phyloP scores from a whole-genome alignment of 2,113 vertebrate genomes.

The Panthera tigris region DNA sequence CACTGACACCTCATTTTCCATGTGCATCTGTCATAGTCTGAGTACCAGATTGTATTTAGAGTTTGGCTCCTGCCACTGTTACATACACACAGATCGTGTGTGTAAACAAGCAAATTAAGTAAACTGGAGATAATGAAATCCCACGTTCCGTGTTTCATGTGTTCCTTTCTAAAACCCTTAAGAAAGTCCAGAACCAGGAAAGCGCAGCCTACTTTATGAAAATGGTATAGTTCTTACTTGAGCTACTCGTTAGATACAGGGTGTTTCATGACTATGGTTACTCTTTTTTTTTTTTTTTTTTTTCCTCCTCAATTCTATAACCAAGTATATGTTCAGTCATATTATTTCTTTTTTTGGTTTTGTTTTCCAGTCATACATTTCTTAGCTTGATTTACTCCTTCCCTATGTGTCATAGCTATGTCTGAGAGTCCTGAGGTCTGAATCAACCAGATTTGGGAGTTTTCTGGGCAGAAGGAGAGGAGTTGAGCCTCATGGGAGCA shows the following conservation, averaged over 20 bases:
- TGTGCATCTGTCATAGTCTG: conserved; percentile 54
- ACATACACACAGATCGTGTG: neutral
- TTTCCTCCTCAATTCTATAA: neutral
- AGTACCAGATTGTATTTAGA: conserved; percentile 63
- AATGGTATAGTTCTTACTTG: neutral
- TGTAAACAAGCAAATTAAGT: conserved; percentile 64
- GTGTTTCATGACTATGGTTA: neutral
- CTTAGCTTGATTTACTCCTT: neutral
- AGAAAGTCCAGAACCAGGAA: neutral
- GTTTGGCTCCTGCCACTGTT: conserved; percentile 46
- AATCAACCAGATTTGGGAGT: neutral
- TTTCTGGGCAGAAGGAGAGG: neutral
- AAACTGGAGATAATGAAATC: conserved; percentile 43
- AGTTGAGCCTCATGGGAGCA: neutral
- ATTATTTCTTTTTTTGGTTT: neutral
- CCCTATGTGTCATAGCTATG: neutral
- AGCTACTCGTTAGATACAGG: neutral
- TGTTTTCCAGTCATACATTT: neutral
- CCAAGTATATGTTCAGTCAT: neutral
- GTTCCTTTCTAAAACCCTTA: neutral
- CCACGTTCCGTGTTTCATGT: neutral
- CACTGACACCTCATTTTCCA: neutral
- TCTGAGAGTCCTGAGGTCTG: neutral
- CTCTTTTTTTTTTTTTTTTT: neutral
- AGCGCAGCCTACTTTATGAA: neutral